Conservation (phyloP, 1,140 invertebrate genomes). For the Drosophila miranda region DNA sequence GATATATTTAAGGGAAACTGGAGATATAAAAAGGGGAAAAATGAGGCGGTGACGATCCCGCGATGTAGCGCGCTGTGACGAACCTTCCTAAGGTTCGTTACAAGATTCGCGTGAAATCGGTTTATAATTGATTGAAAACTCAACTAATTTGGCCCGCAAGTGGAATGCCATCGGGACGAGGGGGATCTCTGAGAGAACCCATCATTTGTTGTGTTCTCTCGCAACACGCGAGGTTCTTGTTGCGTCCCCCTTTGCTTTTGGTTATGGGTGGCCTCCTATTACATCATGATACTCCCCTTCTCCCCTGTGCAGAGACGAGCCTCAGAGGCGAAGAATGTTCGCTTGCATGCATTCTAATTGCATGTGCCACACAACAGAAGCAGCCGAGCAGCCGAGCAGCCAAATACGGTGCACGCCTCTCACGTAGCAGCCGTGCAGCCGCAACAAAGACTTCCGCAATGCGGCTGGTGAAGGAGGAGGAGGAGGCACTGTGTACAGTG, state of each 20-base stretch:
- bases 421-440: constrained; percentile 26
- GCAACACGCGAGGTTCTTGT: not conserved
- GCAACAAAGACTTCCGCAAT: constrained; percentile 66
- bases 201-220: constrained; percentile 21
- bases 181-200: not conserved
- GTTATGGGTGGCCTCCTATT: constrained; percentile 37
- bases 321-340: constrained; percentile 54
- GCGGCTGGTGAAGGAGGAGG: not conserved
- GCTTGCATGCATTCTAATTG: constrained; percentile 74
- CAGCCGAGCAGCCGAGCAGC: too few relatives aligned
- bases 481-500: constrained; percentile 7
- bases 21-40: too few relatives aligned
- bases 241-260: not conserved
- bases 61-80: too few relatives aligned
- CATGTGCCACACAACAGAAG: constrained; percentile 45
- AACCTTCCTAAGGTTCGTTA: too few relatives aligned
- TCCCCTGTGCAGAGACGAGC: not conserved
- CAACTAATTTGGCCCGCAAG: constrained; percentile 35
- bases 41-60: too few relatives aligned
- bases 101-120: constrained; percentile 50
- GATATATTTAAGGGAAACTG: too few relatives aligned
- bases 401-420: constrained; percentile 62
- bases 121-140: constrained; percentile 49
- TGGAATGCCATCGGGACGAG: constrained; percentile 15
- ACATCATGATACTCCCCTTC: constrained; percentile 21